Evolutionary conservation across 1,140 invertebrate species (phyloP).

Genomic region (Lepidotrigona ventralis): DNA sequence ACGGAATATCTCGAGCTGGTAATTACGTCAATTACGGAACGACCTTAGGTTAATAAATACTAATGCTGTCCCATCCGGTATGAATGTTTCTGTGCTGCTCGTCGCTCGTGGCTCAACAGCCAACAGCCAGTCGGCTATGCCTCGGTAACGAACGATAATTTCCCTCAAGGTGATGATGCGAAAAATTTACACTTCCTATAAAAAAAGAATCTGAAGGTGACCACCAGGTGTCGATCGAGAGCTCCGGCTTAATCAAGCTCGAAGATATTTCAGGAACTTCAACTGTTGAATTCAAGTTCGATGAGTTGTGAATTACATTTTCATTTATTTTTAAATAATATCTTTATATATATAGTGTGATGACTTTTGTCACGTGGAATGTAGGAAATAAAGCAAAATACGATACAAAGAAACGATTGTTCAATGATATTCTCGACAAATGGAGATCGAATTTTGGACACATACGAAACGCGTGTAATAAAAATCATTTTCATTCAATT

Average conservation of each 20-base stretch:
- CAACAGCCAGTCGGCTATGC: not conserved
- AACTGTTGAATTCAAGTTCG: not conserved
- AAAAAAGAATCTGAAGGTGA: slow-evolving; percentile 19
- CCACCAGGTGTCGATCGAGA: not conserved
- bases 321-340: too few species aligned
- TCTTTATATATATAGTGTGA: not conserved
- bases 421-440: not conserved
- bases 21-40: slow-evolving; percentile 69
- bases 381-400: not conserved
- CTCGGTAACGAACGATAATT: slow-evolving; percentile 40
- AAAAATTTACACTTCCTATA: slow-evolving; percentile 36
- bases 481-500: not conserved
- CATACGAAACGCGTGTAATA: not conserved
- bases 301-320: too few species aligned
- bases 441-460: not conserved
- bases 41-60: slow-evolving; percentile 70
- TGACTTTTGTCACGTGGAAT: too few species aligned
- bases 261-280: not conserved
- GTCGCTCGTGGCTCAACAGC: slow-evolving; percentile 23
- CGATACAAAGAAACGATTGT: not conserved
- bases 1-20: slow-evolving; percentile 59
- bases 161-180: slow-evolving; percentile 44
- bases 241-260: too few species aligned
- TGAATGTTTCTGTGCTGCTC: slow-evolving; percentile 48
- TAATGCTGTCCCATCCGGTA: slow-evolving; percentile 62